These are phyloP conservation scores for Megalops cyprinoides DNA, from an alignment of 2,797 vertebrate species.

Conservation along the genomic window DNA sequence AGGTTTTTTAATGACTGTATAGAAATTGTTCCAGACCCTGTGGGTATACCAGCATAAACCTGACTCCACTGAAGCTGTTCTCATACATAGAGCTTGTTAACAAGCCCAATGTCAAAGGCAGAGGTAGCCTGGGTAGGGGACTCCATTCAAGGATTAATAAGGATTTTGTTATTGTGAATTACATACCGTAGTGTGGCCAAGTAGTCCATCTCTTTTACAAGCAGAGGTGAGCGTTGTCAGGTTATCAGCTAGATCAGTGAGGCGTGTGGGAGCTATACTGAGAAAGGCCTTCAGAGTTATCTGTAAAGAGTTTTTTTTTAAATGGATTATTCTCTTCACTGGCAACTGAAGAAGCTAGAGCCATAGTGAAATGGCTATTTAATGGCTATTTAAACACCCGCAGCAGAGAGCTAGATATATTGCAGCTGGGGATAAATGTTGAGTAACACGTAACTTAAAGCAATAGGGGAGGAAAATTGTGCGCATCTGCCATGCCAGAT, in stretches of 20 bases:
- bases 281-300: background rate
- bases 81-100: no score
- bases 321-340: background rate
- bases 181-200: background rate
- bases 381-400: background rate
- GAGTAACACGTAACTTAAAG: background rate
- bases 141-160: background rate
- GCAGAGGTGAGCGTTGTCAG: background rate
- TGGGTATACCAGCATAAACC: no score
- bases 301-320: background rate
- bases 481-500: background rate
- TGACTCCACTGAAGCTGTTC: no score
- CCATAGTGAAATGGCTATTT: background rate
- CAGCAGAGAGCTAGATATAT: background rate
- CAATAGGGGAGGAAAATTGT: background rate
- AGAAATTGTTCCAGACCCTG: no score
- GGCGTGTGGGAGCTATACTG: background rate
- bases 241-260: background rate
- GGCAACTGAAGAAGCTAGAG: background rate
- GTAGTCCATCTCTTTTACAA: background rate
- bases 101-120: no score
- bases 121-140: background rate
- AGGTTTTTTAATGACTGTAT: no score
- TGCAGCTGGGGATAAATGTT: background rate
- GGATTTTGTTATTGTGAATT: background rate